These are phyloP conservation scores for Eciton burchellii DNA, from an alignment of 1,140 invertebrate genomes.

Conservation along the genomic window DNA sequence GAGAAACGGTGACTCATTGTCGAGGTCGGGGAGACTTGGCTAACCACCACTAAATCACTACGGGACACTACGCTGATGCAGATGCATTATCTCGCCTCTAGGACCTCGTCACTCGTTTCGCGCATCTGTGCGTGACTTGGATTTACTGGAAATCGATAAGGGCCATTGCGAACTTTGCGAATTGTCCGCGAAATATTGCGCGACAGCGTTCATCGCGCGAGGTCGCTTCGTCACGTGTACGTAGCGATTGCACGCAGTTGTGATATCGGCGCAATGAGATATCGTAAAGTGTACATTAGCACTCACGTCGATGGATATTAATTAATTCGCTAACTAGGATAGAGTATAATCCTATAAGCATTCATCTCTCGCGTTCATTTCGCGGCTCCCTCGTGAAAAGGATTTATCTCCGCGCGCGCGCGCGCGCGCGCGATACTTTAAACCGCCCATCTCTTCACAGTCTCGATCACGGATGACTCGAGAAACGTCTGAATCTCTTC, in stretches of 20 bases:
- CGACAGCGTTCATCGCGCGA: neutral
- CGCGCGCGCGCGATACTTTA: too few relatives aligned
- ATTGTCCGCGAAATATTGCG: slow-evolving; percentile 38
- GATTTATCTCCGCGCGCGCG: too few relatives aligned
- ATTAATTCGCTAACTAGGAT: slow-evolving; percentile 17
- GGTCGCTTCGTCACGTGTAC: slow-evolving; percentile 2
- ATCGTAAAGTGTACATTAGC: neutral
- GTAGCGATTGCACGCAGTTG: neutral
- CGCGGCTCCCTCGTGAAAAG: too few relatives aligned
- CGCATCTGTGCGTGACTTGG: slow-evolving; percentile 69
- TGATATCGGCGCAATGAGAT: neutral
- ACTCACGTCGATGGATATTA: slow-evolving; percentile 23
- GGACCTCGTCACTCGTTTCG: slow-evolving; percentile 66
- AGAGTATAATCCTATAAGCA: too few relatives aligned
- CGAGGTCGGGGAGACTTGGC: slow-evolving; percentile 40
- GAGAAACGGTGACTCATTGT: slow-evolving; percentile 68
- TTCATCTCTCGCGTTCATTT: neutral
- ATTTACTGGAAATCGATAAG: slow-evolving; percentile 64
- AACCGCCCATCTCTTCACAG: too few relatives aligned
- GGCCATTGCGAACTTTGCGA: slow-evolving; percentile 51
- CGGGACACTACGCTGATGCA: slow-evolving; percentile 39
- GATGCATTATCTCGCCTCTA: slow-evolving; percentile 67
- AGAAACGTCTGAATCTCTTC: too few relatives aligned
- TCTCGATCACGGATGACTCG: too few relatives aligned
- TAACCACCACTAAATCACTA: slow-evolving; percentile 66